Evolutionary conservation across 2,888 invertebrate genomes (phyloP).

Genomic region (Drosophila birchii): DNA sequence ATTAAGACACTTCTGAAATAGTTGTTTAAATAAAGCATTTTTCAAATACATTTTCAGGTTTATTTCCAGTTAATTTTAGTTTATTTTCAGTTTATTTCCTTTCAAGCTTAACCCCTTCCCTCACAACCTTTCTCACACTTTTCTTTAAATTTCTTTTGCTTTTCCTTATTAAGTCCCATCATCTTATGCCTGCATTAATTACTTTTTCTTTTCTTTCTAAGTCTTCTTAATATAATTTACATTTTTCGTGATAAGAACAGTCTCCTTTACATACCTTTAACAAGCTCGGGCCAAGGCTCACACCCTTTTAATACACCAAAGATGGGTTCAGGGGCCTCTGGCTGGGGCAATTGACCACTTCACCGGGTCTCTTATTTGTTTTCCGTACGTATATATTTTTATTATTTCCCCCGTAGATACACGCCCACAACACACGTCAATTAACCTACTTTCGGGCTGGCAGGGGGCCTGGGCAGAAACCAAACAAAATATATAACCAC

Average conservation of each 20-base stretch:
- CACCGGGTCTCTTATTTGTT: conserved; percentile 35
- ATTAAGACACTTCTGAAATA: no score
- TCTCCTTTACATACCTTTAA: conserved; percentile 21
- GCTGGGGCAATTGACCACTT: conserved; percentile 29
- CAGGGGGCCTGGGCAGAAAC: conserved; percentile 41
- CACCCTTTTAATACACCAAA: neutral
- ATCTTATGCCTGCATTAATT: neutral
- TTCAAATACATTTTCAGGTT: neutral
- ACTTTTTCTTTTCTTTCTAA: neutral
- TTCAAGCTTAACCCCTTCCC: neutral
- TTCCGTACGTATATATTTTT: conserved; percentile 43
- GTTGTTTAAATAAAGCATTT: neutral
- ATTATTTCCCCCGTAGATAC: conserved; percentile 47
- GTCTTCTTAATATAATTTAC: conserved; percentile 1
- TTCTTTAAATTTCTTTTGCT: neutral
- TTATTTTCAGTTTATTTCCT: neutral
- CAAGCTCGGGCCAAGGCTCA: conserved; percentile 8
- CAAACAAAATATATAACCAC: conserved; percentile 44
- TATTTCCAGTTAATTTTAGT: neutral
- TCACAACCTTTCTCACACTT: neutral
- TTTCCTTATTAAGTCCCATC: neutral
- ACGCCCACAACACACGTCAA: conserved; percentile 63
- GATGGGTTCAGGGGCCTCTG: conserved; percentile 18
- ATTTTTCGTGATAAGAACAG: neutral
- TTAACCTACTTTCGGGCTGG: conserved; percentile 62